Evolutionary conservation across 1,140 invertebrate species (phyloP).

Genomic region (Sinella curviseta): DNA sequence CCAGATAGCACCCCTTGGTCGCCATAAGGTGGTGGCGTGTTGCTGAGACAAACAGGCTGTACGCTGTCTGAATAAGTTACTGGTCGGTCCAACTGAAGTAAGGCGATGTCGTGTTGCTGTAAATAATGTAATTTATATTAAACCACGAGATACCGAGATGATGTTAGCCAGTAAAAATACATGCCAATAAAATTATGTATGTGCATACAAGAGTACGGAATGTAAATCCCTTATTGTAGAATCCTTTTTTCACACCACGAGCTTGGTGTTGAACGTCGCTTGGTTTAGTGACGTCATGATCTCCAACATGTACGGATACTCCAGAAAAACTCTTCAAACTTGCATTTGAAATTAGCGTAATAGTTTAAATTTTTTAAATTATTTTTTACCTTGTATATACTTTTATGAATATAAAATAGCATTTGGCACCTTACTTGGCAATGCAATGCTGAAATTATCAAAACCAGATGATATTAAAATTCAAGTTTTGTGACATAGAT

Average conservation of each 20-base stretch:
- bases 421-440: constrained; percentile 69
- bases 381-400: no score
- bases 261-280: neutral
- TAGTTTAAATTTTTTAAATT: constrained; percentile 23
- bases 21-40: constrained; percentile 21
- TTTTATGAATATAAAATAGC: no score
- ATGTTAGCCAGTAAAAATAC: neutral
- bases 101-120: constrained; percentile 52
- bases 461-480: no score
- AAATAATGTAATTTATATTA: neutral
- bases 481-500: no score
- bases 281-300: constrained; percentile 10
- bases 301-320: constrained; percentile 23
- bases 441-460: constrained; percentile 69
- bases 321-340: neutral
- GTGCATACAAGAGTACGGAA: neutral
- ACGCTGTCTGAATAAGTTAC: constrained; percentile 51
- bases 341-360: no score
- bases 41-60: constrained; percentile 53
- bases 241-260: neutral
- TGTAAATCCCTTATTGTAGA: neutral
- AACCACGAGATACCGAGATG: no score
- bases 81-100: constrained; percentile 51
- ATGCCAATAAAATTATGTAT: neutral
- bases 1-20: constrained; percentile 34